These are phyloP conservation scores for Oxyura jamaicensis DNA, from an alignment of 2,113 vertebrate species.

Conservation along the genomic window DNA sequence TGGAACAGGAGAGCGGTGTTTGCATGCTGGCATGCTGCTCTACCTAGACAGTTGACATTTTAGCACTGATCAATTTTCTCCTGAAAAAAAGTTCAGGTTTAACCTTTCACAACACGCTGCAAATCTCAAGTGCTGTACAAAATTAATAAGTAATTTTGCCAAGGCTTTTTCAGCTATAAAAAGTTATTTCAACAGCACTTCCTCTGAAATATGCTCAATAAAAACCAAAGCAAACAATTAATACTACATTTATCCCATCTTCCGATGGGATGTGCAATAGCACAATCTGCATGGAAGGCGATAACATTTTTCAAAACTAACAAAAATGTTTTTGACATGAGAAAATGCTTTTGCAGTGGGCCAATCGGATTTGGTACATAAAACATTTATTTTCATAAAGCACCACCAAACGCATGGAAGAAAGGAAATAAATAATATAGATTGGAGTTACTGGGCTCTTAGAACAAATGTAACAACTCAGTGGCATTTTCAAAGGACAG, in stretches of 20 bases:
- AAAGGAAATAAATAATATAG: not conserved
- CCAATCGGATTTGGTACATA: not conserved
- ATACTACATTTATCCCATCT: not conserved
- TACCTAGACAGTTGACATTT: constrained; percentile 69
- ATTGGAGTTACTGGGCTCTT: not conserved
- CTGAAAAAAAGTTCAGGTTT: constrained; percentile 35
- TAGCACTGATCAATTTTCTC: constrained; percentile 65
- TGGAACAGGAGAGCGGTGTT: constrained; percentile 44
- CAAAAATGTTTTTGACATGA: not conserved
- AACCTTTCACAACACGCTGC: constrained; percentile 61
- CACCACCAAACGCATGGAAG: not conserved
- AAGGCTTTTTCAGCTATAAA: not conserved
- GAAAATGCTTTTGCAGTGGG: not conserved
- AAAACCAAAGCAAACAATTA: not conserved
- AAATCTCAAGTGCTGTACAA: constrained; percentile 29
- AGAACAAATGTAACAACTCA: not conserved
- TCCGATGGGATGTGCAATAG: too few relatives aligned
- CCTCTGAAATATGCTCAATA: not conserved
- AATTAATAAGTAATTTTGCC: constrained; percentile 42
- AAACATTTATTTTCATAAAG: not conserved
- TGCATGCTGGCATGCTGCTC: constrained; percentile 47
- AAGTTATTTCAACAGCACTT: constrained; percentile 12
- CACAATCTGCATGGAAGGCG: not conserved
- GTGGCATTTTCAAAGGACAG: not conserved
- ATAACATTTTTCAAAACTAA: constrained; percentile 2